These are phyloP conservation scores for Halictus ligatus DNA, from an alignment of 2,888 invertebrate species.

Conservation along the genomic window DNA sequence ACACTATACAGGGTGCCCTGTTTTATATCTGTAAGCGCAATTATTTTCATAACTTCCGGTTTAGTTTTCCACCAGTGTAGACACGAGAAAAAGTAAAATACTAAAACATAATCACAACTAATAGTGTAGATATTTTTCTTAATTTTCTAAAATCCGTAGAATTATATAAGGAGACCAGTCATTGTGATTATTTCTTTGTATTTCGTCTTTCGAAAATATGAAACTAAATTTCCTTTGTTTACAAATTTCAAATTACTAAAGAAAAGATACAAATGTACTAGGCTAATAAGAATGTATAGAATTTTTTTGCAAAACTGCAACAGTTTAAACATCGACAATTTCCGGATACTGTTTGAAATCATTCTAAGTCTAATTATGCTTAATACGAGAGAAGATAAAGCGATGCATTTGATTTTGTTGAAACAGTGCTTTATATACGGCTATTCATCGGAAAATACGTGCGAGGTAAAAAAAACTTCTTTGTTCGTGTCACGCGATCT, in stretches of 20 bases:
- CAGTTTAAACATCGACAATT: not conserved
- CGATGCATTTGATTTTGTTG: not conserved
- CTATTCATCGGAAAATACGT: conserved; percentile 27
- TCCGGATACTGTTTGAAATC: not conserved
- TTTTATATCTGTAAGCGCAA: not conserved
- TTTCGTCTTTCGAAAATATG: not conserved
- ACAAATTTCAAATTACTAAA: no score
- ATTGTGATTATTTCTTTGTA: not conserved
- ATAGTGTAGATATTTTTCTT: not conserved
- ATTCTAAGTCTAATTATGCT: not conserved
- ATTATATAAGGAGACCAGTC: not conserved
- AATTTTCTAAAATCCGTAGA: not conserved
- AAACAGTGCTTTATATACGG: not conserved
- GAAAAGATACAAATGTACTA: no score
- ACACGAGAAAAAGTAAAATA: not conserved
- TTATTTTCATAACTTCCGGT: not conserved
- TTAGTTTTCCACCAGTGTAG: not conserved
- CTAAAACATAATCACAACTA: not conserved
- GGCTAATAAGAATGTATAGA: no score
- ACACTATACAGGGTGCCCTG: not conserved
- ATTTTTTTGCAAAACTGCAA: not conserved
- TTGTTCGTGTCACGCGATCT: conserved; percentile 56
- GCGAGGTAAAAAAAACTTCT: conserved; percentile 36
- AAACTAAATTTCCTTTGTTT: no score
- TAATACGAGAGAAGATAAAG: not conserved